Evolutionary conservation across 2,113 vertebrate species (phyloP).

Genomic region (Oreotrochilus melanogaster): DNA sequence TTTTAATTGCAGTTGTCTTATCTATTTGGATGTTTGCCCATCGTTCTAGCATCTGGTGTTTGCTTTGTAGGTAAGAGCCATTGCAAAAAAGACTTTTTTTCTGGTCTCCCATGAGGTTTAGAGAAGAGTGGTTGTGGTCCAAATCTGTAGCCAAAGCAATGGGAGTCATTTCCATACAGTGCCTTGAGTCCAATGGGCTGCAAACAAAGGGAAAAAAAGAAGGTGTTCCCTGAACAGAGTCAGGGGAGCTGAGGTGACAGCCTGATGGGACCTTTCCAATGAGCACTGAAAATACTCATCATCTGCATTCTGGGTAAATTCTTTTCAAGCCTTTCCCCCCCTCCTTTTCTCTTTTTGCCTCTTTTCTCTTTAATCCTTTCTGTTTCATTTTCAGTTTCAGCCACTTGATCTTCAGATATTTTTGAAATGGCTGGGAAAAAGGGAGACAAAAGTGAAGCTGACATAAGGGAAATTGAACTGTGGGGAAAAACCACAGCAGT

Average conservation of each 20-base stretch:
- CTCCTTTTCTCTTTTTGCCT: background rate
- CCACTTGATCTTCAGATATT: constrained; percentile 26
- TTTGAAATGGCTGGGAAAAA: constrained; percentile 38
- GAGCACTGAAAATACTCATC: background rate
- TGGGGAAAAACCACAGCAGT: background rate
- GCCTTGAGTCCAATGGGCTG: background rate
- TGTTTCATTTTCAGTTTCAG: constrained; percentile 47
- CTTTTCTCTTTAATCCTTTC: constrained; percentile 2
- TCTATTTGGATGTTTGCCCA: background rate
- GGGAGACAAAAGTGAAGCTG: background rate
- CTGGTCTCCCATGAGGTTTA: background rate
- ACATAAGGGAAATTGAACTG: background rate
- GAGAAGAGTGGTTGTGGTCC: background rate
- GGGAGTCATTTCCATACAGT: background rate
- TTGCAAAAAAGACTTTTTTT: background rate
- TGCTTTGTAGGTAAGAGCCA: background rate
- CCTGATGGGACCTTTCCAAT: background rate
- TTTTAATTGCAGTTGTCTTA: constrained; percentile 21
- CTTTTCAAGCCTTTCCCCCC: background rate
- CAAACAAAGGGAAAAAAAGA: background rate
- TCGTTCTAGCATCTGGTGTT: background rate
- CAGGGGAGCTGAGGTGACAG: background rate
- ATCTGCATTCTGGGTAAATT: background rate
- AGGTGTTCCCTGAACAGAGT: background rate
- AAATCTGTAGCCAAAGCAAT: background rate